phyloP scores from a whole-genome alignment of 1,140 invertebrate species.

The Gonioctena quinquepunctata region DNA sequence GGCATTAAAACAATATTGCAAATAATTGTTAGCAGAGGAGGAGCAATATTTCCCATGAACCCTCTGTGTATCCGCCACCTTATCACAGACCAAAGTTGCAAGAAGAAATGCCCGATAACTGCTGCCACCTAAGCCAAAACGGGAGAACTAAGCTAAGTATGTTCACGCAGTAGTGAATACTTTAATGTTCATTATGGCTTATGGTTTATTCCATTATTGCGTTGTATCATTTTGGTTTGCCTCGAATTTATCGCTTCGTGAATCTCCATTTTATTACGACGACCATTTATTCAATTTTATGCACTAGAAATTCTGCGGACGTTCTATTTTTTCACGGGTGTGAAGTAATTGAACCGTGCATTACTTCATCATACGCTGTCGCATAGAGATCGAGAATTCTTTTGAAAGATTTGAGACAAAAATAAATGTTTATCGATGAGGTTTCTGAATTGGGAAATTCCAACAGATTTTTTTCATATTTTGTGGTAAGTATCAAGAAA shows the following conservation, averaged over 20 bases:
- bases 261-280: neutral
- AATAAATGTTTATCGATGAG: too few species aligned
- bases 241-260: neutral
- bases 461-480: too few species aligned
- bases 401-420: too few species aligned
- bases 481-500: too few species aligned
- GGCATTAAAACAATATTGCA: too few species aligned
- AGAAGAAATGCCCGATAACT: neutral
- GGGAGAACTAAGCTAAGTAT: neutral
- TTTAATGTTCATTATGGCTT: neutral
- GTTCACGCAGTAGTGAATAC: neutral
- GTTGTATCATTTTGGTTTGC: neutral
- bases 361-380: neutral
- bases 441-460: too few species aligned
- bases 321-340: neutral
- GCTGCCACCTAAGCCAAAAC: neutral
- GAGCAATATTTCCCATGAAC: too few species aligned
- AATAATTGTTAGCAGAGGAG: too few species aligned
- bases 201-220: neutral
- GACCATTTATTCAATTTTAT: conserved; percentile 2
- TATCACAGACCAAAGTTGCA: neutral
- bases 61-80: too few species aligned
- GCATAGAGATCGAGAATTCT: too few species aligned
- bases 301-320: conserved; percentile 4
- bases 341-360: neutral